These are phyloP conservation scores for Percina caprodes DNA, from an alignment of 2,113 vertebrate genomes.

Conservation along the genomic window DNA sequence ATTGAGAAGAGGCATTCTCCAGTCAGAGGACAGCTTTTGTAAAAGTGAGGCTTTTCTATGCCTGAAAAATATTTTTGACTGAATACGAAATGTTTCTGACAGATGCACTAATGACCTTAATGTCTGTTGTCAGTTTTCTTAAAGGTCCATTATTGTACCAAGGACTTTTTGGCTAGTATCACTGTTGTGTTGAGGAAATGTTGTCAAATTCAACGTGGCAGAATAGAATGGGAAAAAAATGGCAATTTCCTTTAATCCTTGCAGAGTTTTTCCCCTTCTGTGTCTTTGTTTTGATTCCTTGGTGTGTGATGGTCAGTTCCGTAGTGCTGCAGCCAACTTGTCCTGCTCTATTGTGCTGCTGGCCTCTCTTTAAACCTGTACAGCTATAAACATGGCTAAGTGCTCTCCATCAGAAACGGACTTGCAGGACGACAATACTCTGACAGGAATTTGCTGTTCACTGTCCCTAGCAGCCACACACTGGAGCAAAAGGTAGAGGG, in stretches of 20 bases:
- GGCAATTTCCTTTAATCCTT: constrained; percentile 68
- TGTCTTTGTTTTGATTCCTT: constrained; percentile 71
- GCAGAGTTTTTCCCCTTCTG: constrained; percentile 43
- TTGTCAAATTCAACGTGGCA: constrained; percentile 51
- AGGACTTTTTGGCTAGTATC: constrained; percentile 46
- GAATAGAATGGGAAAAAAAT: constrained; percentile 49
- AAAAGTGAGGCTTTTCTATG: constrained; percentile 10
- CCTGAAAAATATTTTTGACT: constrained; percentile 55
- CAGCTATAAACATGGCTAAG: constrained; percentile 80
- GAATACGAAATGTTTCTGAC: constrained; percentile 49
- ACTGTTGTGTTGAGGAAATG: constrained; percentile 63
- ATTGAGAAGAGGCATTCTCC: constrained; percentile 34
- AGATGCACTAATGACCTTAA: constrained; percentile 24
- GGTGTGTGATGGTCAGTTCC: constrained; percentile 72
- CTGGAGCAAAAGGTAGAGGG: constrained; percentile 26
- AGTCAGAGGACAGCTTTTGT: constrained; percentile 29
- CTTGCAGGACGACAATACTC: constrained; percentile 74
- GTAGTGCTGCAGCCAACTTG: constrained; percentile 65
- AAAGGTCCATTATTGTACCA: constrained; percentile 51
- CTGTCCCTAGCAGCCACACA: constrained; percentile 54
- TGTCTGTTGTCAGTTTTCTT: constrained; percentile 29
- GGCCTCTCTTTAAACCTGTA: constrained; percentile 81
- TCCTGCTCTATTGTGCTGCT: constrained; percentile 76
- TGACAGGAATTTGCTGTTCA: constrained; percentile 74
- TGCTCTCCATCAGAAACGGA: constrained; percentile 75